Evolutionary conservation across 2,797 vertebrate species (phyloP).

Genomic region (Crenichthys baileyi): DNA sequence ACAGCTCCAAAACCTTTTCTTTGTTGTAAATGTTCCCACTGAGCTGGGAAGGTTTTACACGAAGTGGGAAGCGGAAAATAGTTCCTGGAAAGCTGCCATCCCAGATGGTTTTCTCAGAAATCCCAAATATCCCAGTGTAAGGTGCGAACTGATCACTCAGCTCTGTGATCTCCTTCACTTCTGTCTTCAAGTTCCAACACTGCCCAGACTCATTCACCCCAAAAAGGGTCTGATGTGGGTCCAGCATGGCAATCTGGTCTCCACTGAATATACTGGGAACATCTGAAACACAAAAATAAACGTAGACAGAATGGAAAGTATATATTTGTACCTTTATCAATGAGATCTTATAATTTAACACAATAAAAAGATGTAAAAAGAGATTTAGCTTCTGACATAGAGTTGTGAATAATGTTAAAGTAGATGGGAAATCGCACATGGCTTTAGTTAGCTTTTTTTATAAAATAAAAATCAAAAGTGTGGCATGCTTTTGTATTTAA

Average conservation of each 20-base stretch:
- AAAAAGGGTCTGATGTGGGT: constrained; percentile 97
- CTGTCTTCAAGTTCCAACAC: constrained; percentile 96
- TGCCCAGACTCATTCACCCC: constrained; percentile 95
- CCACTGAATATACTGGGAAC: constrained; percentile 98
- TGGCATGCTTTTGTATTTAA: too few species aligned
- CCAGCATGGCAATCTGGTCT: constrained; percentile 97
- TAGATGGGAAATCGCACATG: too few species aligned
- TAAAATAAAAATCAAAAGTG: too few species aligned
- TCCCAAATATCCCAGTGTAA: constrained; percentile 92
- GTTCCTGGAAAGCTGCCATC: constrained; percentile 93
- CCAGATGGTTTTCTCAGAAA: constrained; percentile 88
- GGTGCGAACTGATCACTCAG: constrained; percentile 94
- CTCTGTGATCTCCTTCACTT: constrained; percentile 92
- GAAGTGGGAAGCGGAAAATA: constrained; percentile 96
- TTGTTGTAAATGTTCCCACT: constrained; percentile 95
- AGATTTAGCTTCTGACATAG: background rate
- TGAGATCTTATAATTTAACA: background rate
- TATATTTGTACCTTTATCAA: background rate
- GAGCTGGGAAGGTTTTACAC: constrained; percentile 91
- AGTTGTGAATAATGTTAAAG: background rate
- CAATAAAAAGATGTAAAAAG: background rate
- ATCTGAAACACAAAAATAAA: constrained; percentile 80
- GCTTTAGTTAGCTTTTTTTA: too few species aligned
- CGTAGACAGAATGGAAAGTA: background rate
- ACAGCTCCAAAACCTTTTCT: constrained; percentile 95